Conservation (phyloP, 2,113 vertebrate genomes). For the Setophaga petechia region DNA sequence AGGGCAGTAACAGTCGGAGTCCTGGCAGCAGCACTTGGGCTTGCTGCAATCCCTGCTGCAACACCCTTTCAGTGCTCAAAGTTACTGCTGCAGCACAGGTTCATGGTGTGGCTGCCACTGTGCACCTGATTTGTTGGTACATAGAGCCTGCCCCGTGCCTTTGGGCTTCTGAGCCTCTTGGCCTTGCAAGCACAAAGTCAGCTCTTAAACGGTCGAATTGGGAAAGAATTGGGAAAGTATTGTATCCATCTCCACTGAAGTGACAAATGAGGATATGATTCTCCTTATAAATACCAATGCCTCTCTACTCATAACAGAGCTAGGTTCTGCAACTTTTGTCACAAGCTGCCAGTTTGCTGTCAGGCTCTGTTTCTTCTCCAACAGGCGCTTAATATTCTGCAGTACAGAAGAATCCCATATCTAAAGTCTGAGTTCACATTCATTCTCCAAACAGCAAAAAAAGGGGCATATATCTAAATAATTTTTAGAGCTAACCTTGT, state of each 20-base stretch:
- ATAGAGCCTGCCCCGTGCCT: neutral
- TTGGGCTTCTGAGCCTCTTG: neutral
- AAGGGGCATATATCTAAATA: neutral
- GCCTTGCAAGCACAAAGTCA: neutral
- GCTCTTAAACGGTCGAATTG: neutral
- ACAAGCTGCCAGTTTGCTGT: neutral
- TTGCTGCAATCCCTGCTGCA: neutral
- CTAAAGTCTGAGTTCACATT: neutral
- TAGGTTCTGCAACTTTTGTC: neutral
- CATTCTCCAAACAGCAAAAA: neutral
- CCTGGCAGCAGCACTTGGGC: neutral
- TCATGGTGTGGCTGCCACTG: rapidly evolving
- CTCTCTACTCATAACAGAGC: neutral
- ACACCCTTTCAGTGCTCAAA: neutral
- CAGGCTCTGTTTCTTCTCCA: neutral
- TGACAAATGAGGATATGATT: neutral
- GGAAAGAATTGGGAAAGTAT: neutral
- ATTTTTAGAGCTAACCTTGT: neutral
- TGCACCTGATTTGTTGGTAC: neutral
- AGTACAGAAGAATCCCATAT: neutral
- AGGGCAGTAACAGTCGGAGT: neutral
- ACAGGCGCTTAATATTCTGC: neutral
- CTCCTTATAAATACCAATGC: neutral
- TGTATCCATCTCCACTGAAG: neutral
- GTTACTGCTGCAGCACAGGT: neutral